These are phyloP conservation scores for Oplegnathus fasciatus DNA, from an alignment of 2,113 vertebrate genomes.

Conservation along the genomic window DNA sequence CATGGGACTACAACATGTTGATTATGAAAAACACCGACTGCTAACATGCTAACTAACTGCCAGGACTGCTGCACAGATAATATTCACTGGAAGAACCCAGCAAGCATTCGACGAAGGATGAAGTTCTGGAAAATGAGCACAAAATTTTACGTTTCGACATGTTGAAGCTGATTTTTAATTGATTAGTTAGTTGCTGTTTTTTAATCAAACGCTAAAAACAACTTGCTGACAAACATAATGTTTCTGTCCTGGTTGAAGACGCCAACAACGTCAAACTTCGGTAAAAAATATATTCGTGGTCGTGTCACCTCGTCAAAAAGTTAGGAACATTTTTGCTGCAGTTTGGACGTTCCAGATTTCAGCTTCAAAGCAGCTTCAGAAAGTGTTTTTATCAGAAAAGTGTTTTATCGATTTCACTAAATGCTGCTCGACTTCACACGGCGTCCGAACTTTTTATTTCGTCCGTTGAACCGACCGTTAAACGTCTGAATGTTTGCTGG, in stretches of 20 bases:
- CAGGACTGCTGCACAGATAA: slow-evolving; percentile 37
- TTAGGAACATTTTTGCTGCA: background rate
- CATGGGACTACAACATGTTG: background rate
- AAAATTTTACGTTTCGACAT: background rate
- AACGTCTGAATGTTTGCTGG: slow-evolving; percentile 51
- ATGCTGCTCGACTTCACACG: background rate
- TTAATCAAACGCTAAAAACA: background rate
- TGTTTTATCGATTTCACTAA: background rate
- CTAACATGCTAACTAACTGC: slow-evolving; percentile 7
- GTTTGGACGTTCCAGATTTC: background rate
- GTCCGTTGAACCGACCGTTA: rapidly evolving
- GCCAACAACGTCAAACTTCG: background rate
- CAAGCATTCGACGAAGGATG: background rate
- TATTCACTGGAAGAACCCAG: slow-evolving; percentile 16
- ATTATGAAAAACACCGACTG: background rate
- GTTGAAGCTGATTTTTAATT: background rate
- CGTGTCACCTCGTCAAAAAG: background rate
- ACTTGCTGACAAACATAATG: too few species aligned
- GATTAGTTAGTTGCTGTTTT: background rate
- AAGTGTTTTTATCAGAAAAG: background rate
- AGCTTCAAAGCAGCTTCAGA: background rate
- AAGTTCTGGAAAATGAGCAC: slow-evolving; percentile 25
- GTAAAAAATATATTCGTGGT: background rate
- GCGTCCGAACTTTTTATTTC: background rate
- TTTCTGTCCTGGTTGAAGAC: background rate